Percentiles rank a stretch among this genome's conserved stretches.
These are phyloP conservation scores for Abrostola tripartita DNA, from an alignment of 2,888 invertebrate genomes.

Conservation along the genomic window DNA sequence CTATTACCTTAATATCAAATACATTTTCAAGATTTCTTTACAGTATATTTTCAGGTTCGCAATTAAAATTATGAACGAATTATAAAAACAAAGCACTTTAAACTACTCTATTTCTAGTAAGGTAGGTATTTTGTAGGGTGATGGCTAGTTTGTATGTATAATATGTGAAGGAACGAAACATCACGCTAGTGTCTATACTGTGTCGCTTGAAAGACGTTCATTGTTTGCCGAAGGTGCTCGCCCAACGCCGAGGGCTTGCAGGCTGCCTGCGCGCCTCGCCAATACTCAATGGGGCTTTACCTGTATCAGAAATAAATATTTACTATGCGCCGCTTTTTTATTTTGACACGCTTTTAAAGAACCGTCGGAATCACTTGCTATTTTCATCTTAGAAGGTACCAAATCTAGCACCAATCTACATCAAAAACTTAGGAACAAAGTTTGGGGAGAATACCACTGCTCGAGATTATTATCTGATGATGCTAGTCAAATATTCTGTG, in stretches of 20 bases:
- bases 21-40: slow-evolving; percentile 57
- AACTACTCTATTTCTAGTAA: slow-evolving; percentile 52
- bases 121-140: slow-evolving; percentile 61
- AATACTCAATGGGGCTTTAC: slow-evolving; percentile 84
- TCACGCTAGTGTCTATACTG: slow-evolving; percentile 61
- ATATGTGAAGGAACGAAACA: slow-evolving; percentile 59
- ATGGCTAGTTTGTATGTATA: slow-evolving; percentile 64
- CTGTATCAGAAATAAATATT: slow-evolving; percentile 59
- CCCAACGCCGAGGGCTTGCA: slow-evolving; percentile 57
- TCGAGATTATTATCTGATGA: too few relatives aligned
- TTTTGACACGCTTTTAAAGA: too few relatives aligned
- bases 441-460: too few relatives aligned
- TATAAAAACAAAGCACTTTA: slow-evolving; percentile 69
- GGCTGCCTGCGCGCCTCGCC: slow-evolving; percentile 69
- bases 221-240: slow-evolving; percentile 56
- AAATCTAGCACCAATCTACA: too few relatives aligned
- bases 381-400: too few relatives aligned
- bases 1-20: slow-evolving; percentile 46
- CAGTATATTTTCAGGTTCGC: slow-evolving; percentile 45
- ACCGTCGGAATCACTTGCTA: too few relatives aligned
- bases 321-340: too few relatives aligned
- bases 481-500: too few relatives aligned
- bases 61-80: slow-evolving; percentile 55
- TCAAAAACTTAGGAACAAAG: too few relatives aligned
- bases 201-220: slow-evolving; percentile 59